Evolutionary conservation across 2,888 invertebrate genomes (phyloP).

Genomic region (Oscheius sp.): DNA sequence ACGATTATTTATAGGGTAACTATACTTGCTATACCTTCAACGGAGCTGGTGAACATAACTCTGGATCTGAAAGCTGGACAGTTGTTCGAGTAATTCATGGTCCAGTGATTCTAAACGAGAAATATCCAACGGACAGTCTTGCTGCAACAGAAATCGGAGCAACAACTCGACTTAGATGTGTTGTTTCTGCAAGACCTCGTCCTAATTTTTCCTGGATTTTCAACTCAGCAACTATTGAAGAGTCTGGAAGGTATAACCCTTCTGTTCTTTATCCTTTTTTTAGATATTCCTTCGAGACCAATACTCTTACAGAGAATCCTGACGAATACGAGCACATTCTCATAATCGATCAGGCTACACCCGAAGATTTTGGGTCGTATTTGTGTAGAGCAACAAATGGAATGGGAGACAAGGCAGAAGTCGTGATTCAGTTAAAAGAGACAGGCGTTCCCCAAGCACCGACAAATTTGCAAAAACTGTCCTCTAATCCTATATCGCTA

Average conservation of each 20-base stretch:
- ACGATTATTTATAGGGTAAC: constrained; percentile 77
- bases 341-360: constrained; percentile 39
- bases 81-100: constrained; percentile 58
- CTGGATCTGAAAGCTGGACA: constrained; percentile 45
- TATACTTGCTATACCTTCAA: constrained; percentile 91
- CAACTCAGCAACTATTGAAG: constrained; percentile 44
- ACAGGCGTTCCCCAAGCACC: constrained; percentile 59
- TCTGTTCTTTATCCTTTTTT: background rate
- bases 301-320: constrained; percentile 31
- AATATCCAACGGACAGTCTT: constrained; percentile 49
- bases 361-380: constrained; percentile 83
- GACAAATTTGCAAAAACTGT: constrained; percentile 43
- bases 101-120: constrained; percentile 63
- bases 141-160: constrained; percentile 62
- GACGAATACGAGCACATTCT: constrained; percentile 60
- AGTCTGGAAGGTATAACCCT: constrained; percentile 31
- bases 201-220: constrained; percentile 65
- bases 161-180: constrained; percentile 45
- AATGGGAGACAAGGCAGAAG: constrained; percentile 75
- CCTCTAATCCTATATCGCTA: constrained; percentile 52
- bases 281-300: constrained; percentile 46
- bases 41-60: constrained; percentile 74
- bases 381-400: constrained; percentile 83
- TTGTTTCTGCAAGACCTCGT: constrained; percentile 64
- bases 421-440: constrained; percentile 55